Evolutionary conservation across 2,888 invertebrate genomes (phyloP).

Genomic region (Gandaritis pyraliata): DNA sequence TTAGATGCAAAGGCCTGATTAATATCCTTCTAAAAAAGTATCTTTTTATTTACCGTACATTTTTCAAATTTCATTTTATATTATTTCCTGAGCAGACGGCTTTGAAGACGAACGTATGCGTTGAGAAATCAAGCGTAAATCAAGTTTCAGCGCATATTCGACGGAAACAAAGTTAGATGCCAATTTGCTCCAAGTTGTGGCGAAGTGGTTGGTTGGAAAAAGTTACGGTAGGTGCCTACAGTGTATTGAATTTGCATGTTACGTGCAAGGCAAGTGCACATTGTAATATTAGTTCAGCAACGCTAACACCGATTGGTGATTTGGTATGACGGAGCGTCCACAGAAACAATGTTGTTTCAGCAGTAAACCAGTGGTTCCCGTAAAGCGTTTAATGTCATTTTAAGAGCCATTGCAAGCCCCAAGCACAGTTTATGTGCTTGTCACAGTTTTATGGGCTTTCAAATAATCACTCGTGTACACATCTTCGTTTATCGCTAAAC

Average conservation of each 20-base stretch:
- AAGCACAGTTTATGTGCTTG: conserved; percentile 64
- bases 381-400: conserved; percentile 73
- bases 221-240: not conserved
- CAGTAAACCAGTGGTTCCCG: conserved; percentile 63
- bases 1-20: no score
- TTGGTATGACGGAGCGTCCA: conserved; percentile 33
- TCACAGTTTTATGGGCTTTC: conserved; percentile 59
- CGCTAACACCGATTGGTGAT: conserved; percentile 24
- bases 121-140: conserved; percentile 72
- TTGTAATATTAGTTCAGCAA: not conserved
- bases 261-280: no score
- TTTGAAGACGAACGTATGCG: conserved; percentile 52
- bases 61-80: no score
- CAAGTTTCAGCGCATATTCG: conserved; percentile 59
- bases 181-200: conserved; percentile 41
- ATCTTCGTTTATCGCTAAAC: conserved; percentile 27
- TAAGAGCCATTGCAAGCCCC: conserved; percentile 70
- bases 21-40: no score
- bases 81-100: conserved; percentile 42
- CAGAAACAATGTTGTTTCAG: conserved; percentile 67
- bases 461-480: conserved; percentile 56
- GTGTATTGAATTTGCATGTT: no score
- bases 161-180: conserved; percentile 61
- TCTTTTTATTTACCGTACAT: no score
- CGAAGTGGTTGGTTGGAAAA: conserved; percentile 7